Base-by-base conservation (phyloP, 2,888 invertebrate species). In the Hemithea aestivaria region DNA sequence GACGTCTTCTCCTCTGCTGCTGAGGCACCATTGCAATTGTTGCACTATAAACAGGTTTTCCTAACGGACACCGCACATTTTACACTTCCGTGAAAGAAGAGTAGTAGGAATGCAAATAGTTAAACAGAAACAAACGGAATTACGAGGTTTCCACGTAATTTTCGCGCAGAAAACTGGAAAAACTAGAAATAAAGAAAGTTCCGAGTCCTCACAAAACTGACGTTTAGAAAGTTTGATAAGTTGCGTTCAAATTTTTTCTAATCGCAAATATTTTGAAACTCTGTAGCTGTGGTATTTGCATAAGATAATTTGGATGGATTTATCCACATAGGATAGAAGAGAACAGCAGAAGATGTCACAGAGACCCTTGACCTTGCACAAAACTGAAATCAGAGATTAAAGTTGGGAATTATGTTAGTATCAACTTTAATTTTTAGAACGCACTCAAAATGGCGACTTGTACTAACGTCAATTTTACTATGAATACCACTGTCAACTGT, bases 1-100 rank as follows among this genome's bases (percentile, higher is more conserved):
- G 77, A 46, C 85, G 74, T 65, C 85, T 73, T 46, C 85, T 68
- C 35, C 85, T 66, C 51, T 84, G 85, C 63, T 85, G 85, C 57
- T 85, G 85, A 50, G 85, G 85, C 53, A 87, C 81, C 85, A 87
- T 87, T 61, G 48, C 62, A 57, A 57, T 26, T 28, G 20, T 28
- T 10, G 27, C 24, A 35, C 40, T 35, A 16, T 16, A 42, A 51
- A 60, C 55, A 53, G 51, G 46, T 50, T 50, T 43, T 53, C 43
- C 12, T 45, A 46, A 52, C 50, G 44, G 39, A 35, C 49, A 37
- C 45, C 9, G 36, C 36, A 43, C 54, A 58, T 58, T 48, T 52
- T 51, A 25, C 21, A 34, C 35, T 35, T 28, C 34, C 3, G 32
- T 39, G 34, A 50, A 56, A 47, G 24, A 28, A 34, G 23, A 6